phyloP scores from a whole-genome alignment of 2,797 vertebrate species.

The Pogonophryne albipinna region DNA sequence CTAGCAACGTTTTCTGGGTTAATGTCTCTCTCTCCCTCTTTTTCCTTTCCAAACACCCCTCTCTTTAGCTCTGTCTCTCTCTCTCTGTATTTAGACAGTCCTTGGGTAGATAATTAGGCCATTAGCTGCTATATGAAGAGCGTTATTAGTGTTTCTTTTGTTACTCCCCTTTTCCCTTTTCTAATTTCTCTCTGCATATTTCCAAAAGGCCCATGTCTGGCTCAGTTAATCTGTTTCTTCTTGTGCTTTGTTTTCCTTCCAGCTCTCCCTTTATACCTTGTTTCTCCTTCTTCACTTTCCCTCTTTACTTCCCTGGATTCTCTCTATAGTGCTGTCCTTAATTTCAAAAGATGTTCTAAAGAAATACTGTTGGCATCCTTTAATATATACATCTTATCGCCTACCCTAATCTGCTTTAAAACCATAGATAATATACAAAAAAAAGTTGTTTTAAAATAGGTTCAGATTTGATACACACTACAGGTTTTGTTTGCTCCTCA shows the following conservation, averaged over 20 bases:
- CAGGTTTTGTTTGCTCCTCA: slow-evolving; percentile 17
- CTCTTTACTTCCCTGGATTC: slow-evolving; percentile 8
- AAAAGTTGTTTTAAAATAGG: slow-evolving; percentile 22
- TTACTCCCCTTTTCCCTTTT: slow-evolving; percentile 51
- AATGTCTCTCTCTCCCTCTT: slow-evolving; percentile 28
- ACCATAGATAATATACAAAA: slow-evolving; percentile 13
- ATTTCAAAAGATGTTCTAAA: slow-evolving; percentile 41
- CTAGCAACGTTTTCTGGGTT: slow-evolving; percentile 44
- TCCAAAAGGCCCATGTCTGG: slow-evolving; percentile 53
- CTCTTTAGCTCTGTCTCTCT: slow-evolving; percentile 24
- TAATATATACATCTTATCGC: slow-evolving; percentile 3
- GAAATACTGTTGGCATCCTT: slow-evolving; percentile 23
- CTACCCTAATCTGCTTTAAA: slow-evolving; percentile 36
- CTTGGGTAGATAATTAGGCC: slow-evolving; percentile 67
- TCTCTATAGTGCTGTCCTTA: slow-evolving; percentile 26
- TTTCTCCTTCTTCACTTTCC: not conserved
- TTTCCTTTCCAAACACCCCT: slow-evolving; percentile 31
- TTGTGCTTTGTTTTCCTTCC: slow-evolving; percentile 35
- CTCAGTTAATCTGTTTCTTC: slow-evolving; percentile 34
- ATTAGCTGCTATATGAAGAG: slow-evolving; percentile 63
- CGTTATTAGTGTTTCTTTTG: slow-evolving; percentile 62
- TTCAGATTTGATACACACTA: slow-evolving; percentile 42
- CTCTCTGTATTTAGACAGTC: slow-evolving; percentile 54
- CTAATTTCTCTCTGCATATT: slow-evolving; percentile 63
- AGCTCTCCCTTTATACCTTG: slow-evolving; percentile 20